Evolutionary conservation across 2,888 invertebrate species (phyloP).

Genomic region (Ochropleura leucogaster): DNA sequence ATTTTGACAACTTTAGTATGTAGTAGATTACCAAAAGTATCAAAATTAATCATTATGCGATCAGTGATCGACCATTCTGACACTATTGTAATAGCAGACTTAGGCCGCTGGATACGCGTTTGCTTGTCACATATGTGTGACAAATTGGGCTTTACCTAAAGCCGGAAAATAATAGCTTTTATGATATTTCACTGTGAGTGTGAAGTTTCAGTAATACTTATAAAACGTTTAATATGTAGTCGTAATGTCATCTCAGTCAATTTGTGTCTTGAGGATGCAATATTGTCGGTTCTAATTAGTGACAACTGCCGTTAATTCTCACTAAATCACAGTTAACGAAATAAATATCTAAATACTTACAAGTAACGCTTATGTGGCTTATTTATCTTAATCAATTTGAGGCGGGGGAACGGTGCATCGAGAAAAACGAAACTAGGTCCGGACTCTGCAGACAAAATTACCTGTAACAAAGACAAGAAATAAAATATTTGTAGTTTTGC

Average conservation of each 20-base stretch:
- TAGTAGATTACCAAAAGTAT: too few relatives aligned
- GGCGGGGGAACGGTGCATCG: background rate
- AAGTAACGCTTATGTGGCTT: background rate
- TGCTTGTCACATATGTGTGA: too few relatives aligned
- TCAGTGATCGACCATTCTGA: too few relatives aligned
- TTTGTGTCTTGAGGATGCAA: background rate
- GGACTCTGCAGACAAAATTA: background rate
- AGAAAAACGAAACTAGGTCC: background rate
- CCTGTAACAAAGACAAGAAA: background rate
- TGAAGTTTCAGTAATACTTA: background rate
- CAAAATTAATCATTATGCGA: too few relatives aligned
- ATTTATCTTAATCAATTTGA: background rate
- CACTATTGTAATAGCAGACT: too few relatives aligned
- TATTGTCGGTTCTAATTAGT: too few relatives aligned
- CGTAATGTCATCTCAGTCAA: background rate
- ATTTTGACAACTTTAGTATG: too few relatives aligned
- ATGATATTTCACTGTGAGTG: background rate
- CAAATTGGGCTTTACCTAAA: too few relatives aligned
- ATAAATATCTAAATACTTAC: constrained; percentile 1
- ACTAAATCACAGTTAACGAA: background rate
- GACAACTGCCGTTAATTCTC: background rate
- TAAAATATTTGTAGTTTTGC: background rate
- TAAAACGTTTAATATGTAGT: background rate
- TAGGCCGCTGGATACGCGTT: too few relatives aligned
- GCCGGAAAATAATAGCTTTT: background rate